phyloP scores from a whole-genome alignment of 1,140 invertebrate genomes.

The Sipha flava region DNA sequence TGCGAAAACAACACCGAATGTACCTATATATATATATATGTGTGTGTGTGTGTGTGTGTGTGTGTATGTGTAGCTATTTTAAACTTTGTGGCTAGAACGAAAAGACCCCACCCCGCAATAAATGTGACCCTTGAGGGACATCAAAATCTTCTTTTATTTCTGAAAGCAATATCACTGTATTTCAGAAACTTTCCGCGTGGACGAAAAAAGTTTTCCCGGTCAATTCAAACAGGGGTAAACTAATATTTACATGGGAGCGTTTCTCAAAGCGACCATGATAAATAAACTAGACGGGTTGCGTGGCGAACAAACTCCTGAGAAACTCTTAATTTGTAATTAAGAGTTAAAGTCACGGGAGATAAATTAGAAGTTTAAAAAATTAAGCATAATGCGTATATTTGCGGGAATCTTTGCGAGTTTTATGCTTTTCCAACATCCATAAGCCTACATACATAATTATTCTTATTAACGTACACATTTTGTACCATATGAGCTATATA shows the following conservation, averaged over 20 bases:
- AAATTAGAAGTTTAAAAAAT: background rate
- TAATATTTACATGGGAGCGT: background rate
- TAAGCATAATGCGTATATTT: no score
- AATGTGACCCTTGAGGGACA: conserved; percentile 3
- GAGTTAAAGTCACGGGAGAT: background rate
- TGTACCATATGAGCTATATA: no score
- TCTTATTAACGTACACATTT: no score
- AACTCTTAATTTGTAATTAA: conserved; percentile 8
- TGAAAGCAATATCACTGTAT: background rate
- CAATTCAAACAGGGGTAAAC: background rate
- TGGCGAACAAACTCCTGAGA: background rate
- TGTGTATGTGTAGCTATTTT: no score
- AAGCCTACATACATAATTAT: no score
- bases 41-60: no score
- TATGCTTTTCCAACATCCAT: no score
- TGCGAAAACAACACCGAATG: no score
- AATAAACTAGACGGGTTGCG: background rate
- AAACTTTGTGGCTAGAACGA: no score
- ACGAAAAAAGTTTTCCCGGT: background rate
- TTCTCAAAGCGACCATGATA: background rate
- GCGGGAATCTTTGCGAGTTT: no score
- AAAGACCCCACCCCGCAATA: no score
- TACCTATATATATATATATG: no score
- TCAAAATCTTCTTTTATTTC: background rate
- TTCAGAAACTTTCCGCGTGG: background rate